phyloP scores from a whole-genome alignment of 2,888 invertebrate species.

The Sabatieria punctata region DNA sequence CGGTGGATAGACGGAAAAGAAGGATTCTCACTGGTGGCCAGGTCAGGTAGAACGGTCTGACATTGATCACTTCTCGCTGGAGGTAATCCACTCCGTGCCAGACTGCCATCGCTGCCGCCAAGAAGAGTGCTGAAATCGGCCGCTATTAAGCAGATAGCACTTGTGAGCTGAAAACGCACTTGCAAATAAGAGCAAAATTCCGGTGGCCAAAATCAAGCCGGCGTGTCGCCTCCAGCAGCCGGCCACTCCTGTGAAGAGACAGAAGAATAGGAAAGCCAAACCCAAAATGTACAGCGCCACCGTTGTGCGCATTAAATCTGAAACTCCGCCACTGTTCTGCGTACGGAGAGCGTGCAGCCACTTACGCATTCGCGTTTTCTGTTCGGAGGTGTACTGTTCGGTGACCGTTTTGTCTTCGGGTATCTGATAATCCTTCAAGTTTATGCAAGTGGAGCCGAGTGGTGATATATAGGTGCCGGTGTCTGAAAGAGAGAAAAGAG shows the following conservation, averaged over 20 bases:
- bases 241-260: conserved; percentile 85
- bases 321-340: no score
- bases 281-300: conserved; percentile 81
- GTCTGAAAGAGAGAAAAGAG: background rate
- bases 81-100: conserved; percentile 93
- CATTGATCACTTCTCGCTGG: conserved; percentile 79
- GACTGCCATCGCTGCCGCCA: conserved; percentile 81
- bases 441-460: conserved; percentile 82
- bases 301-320: conserved; percentile 74
- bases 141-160: background rate
- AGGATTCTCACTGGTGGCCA: conserved; percentile 43
- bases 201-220: conserved; percentile 78
- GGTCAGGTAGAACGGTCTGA: conserved; percentile 75
- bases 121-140: conserved; percentile 54
- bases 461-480: conserved; percentile 39
- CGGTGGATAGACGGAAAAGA: background rate
- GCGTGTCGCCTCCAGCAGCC: conserved; percentile 92
- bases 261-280: conserved; percentile 72
- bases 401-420: conserved; percentile 62
- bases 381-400: conserved; percentile 57
- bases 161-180: conserved; percentile 46
- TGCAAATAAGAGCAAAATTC: conserved; percentile 67
- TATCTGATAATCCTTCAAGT: conserved; percentile 71
- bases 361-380: conserved; percentile 65
- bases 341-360: no score